Conservation (phyloP, 2,888 invertebrate species). For the Rhorus exstirpatorius region DNA sequence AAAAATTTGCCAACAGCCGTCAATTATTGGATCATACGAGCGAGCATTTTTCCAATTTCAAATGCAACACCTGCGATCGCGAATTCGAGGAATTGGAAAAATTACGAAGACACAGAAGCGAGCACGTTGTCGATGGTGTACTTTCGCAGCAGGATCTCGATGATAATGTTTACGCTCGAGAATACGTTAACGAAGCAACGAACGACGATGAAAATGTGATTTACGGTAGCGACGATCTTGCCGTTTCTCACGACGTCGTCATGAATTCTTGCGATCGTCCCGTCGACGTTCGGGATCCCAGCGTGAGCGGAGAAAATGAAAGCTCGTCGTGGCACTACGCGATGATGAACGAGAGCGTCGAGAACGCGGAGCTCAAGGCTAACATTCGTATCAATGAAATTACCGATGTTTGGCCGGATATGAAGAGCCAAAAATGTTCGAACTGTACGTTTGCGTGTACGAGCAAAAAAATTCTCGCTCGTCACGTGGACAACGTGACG, state of each 20-base stretch:
- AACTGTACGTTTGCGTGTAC: slow-evolving; percentile 75
- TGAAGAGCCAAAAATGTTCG: slow-evolving; percentile 75
- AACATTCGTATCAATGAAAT: slow-evolving; percentile 13
- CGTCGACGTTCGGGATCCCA: background rate
- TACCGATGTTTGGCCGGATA: slow-evolving; percentile 44
- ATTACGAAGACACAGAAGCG: slow-evolving; percentile 78
- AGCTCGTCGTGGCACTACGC: slow-evolving; percentile 43
- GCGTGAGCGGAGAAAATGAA: background rate
- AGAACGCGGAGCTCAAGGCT: slow-evolving; percentile 6
- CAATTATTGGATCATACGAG: slow-evolving; percentile 76
- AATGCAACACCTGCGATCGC: slow-evolving; percentile 80
- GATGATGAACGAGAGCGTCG: slow-evolving; percentile 5
- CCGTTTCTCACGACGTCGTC: slow-evolving; percentile 10
- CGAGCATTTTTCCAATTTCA: slow-evolving; percentile 72
- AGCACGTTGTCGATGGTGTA: slow-evolving; percentile 82
- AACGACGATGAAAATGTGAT: slow-evolving; percentile 55
- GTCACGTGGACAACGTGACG: slow-evolving; percentile 78
- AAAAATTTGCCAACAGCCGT: slow-evolving; percentile 75
- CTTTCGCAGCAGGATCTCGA: slow-evolving; percentile 80
- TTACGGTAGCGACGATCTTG: slow-evolving; percentile 15
- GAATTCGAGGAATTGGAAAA: slow-evolving; percentile 80
- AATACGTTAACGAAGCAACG: slow-evolving; percentile 58
- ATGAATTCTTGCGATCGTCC: background rate
- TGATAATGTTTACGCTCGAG: slow-evolving; percentile 67
- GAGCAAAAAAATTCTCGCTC: slow-evolving; percentile 75